phyloP scores from a whole-genome alignment of 2,888 invertebrate species.

The Ornithoptera priamus region DNA sequence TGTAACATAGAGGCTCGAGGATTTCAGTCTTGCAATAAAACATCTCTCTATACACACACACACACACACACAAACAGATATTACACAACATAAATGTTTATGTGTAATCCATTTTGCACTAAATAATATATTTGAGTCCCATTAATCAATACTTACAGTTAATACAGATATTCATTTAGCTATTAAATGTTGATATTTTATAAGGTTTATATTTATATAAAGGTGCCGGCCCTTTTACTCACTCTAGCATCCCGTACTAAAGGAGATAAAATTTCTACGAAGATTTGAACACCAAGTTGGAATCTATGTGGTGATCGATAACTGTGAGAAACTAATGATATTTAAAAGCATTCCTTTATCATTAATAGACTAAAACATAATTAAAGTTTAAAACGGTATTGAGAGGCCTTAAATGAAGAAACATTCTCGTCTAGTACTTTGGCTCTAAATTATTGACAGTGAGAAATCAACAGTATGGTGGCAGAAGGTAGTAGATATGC shows the following conservation, averaged over 20 bases:
- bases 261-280: constrained; percentile 49
- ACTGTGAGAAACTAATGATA: too few species aligned
- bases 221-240: constrained; percentile 63
- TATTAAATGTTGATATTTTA: constrained; percentile 51
- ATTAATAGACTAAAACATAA: too few species aligned
- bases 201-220: constrained; percentile 44
- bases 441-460: too few species aligned
- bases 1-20: constrained; percentile 48
- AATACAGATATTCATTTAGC: constrained; percentile 59
- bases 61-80: constrained; percentile 63
- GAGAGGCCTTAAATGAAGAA: too few species aligned
- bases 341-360: too few species aligned
- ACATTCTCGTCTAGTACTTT: too few species aligned
- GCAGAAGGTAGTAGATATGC: too few species aligned
- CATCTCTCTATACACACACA: constrained; percentile 73
- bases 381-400: too few species aligned
- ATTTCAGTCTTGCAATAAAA: constrained; percentile 71
- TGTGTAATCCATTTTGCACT: constrained; percentile 61
- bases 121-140: constrained; percentile 78
- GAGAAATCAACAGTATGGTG: too few species aligned
- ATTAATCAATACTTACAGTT: constrained; percentile 68
- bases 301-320: background rate
- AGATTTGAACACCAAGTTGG: constrained; percentile 34
- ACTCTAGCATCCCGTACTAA: constrained; percentile 66
- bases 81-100: constrained; percentile 52